Base-by-base conservation (phyloP, 2,797 vertebrate genomes). In the Vespertilio murinus region DNA sequence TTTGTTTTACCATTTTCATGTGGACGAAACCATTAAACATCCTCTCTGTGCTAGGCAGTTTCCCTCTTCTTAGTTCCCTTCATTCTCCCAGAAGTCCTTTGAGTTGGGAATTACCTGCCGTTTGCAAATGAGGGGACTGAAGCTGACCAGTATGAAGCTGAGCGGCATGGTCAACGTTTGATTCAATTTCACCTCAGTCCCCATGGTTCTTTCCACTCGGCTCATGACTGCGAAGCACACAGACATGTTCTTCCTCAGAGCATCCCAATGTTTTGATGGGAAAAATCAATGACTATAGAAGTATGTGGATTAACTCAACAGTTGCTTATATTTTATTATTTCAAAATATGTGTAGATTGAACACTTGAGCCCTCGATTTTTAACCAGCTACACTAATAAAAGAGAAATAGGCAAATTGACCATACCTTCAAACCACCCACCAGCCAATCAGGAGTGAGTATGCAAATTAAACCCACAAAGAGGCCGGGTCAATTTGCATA, bases 331-430 rank as follows among this genome's bases (percentile, higher is more conserved):
- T 65, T 79, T 78, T 38, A 52, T 49, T n/a, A 30, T 91, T 92
- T 81, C 61, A 42, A 61, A 59, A 17, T 47, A 6, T 23, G 18
- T 83, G 8, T 38, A 74, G 9, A 54, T 30, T 61, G 64, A 82
- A 56, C 42, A 85, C 25, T 88, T 67, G 47, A 90, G 69, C 23
- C 61, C 81, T 67, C 67, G 59, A 56, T 45, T 96, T 89, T 77
- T 65, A 95, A 8, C 64, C 42, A 17, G 9, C 52, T 54, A 54
- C 22, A 54, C 20, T 23, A 54, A 54, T 54, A 54, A 54, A 23
- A 54, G 52, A 54, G 52, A 54, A 54, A 23, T 20, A 54, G 22
- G 22, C 52, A 54, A 54, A 54, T 23, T 54, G 52, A 54, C 52
- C 20, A 54, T 23, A 23, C 22, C 52, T 54, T 54, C 3, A 8